phyloP scores from a whole-genome alignment of 1,140 invertebrate species.

The Euborellia annulipes region DNA sequence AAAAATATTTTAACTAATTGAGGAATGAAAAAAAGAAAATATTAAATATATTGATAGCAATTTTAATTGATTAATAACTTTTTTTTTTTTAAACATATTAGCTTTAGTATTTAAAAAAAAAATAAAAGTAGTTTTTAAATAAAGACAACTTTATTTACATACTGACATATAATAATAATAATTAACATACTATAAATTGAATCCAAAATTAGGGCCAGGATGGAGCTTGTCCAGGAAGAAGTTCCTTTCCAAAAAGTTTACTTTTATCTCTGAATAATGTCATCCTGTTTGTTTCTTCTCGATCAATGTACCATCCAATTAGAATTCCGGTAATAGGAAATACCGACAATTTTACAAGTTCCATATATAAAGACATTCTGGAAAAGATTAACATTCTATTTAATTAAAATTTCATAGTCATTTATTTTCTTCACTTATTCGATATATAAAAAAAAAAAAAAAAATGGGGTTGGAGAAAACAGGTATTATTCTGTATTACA shows the following conservation, averaged over 20 bases:
- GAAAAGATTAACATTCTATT: conserved; percentile 4
- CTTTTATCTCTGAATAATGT: conserved; percentile 58
- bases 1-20: too few relatives aligned
- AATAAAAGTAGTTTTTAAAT: conserved; percentile 11
- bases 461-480: background rate
- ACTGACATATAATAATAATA: conserved; percentile 18
- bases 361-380: conserved; percentile 22
- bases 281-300: conserved; percentile 48
- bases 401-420: background rate
- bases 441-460: too few relatives aligned
- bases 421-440: too few relatives aligned
- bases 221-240: conserved; percentile 45
- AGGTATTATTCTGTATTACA: background rate
- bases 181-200: background rate
- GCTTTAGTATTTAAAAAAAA: background rate
- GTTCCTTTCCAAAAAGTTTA: conserved; percentile 45
- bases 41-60: background rate
- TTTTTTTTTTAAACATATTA: too few relatives aligned
- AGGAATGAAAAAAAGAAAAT: background rate
- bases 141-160: conserved; percentile 7
- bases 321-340: conserved; percentile 36
- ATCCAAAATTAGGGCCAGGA: conserved; percentile 41
- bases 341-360: conserved; percentile 20
- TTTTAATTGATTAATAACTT: too few relatives aligned
- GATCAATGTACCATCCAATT: conserved; percentile 46